phyloP scores from a whole-genome alignment of 2,888 invertebrate genomes.

The Macropis europaea region DNA sequence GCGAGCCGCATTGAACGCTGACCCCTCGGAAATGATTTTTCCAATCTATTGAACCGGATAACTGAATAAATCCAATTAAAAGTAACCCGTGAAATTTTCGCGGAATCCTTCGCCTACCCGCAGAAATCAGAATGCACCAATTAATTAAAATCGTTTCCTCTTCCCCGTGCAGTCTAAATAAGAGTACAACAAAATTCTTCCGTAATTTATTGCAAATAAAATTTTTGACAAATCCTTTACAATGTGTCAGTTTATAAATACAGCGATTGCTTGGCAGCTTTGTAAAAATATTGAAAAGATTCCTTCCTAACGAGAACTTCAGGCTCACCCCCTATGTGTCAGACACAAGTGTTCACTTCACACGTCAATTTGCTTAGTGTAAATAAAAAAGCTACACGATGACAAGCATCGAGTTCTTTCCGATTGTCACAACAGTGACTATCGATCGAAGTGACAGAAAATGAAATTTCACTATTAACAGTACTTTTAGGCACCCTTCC shows the following conservation, averaged over 20 bases:
- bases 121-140: not conserved
- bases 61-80: constrained; percentile 37
- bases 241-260: too few species aligned
- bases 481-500: too few species aligned
- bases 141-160: not conserved
- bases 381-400: constrained; percentile 24
- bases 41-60: constrained; percentile 20
- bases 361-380: constrained; percentile 72
- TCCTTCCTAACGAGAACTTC: not conserved
- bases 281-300: too few species aligned
- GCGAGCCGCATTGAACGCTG: constrained; percentile 18
- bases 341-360: constrained; percentile 72
- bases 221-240: too few species aligned
- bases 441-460: constrained; percentile 23
- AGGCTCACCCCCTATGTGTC: constrained; percentile 53
- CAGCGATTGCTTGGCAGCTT: too few species aligned
- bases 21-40: constrained; percentile 18
- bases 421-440: constrained; percentile 31
- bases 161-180: too few species aligned
- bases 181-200: too few species aligned
- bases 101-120: not conserved
- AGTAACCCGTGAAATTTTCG: not conserved
- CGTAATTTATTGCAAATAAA: too few species aligned
- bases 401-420: constrained; percentile 25
- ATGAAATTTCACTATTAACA: too few species aligned